These are phyloP conservation scores for Stratiolaelaps scimitus DNA, from an alignment of 1,140 invertebrate genomes.

Conservation along the genomic window DNA sequence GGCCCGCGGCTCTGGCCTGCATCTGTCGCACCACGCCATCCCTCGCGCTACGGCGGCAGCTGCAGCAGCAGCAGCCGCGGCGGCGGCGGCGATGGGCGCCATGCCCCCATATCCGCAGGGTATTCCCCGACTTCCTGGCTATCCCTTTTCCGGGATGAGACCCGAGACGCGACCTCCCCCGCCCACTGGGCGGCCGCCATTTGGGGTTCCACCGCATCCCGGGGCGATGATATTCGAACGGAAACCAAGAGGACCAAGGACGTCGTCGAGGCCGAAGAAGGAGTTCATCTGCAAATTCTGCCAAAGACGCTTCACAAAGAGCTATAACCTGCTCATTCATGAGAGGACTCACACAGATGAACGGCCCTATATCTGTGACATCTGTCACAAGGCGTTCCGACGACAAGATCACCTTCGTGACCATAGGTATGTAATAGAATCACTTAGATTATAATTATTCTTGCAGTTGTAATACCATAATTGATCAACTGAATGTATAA, in stretches of 20 bases:
- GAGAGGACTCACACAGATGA: conserved; percentile 96
- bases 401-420: conserved; percentile 88
- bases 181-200: conserved; percentile 47
- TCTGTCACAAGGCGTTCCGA: conserved; percentile 96
- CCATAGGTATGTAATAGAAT: conserved; percentile 60
- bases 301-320: conserved; percentile 90
- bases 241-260: conserved; percentile 31
- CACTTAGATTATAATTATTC: conserved; percentile 22
- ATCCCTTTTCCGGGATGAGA: too few species aligned
- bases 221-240: conserved; percentile 30
- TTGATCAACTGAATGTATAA: neutral
- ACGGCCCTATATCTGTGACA: conserved; percentile 90
- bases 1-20: neutral
- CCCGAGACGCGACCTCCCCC: conserved; percentile 34
- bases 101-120: conserved; percentile 33
- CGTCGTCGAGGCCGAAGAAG: conserved; percentile 63
- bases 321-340: conserved; percentile 94
- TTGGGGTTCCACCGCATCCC: conserved; percentile 24
- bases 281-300: conserved; percentile 98
- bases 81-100: conserved; percentile 31
- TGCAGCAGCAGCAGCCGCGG: conserved; percentile 26
- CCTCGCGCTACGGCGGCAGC: neutral
- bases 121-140: too few species aligned
- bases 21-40: neutral
- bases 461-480: neutral